Conservation (phyloP, 1,140 invertebrate genomes). For the Penaeus vannamei region DNA sequence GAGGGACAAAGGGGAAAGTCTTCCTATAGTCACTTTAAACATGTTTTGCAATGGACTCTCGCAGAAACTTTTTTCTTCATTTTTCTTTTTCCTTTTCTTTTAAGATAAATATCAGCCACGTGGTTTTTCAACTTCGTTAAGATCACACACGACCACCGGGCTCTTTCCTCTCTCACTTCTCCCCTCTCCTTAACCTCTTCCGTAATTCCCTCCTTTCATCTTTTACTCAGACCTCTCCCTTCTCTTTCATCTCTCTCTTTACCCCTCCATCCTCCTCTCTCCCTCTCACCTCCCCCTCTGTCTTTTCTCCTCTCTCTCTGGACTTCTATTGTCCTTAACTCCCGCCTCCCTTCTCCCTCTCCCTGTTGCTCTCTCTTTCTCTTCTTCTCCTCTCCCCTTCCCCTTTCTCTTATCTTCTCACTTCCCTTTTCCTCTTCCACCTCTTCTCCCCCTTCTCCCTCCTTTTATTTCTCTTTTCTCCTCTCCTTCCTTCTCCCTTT, state of each 20-base stretch:
- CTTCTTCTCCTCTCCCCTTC: not conserved
- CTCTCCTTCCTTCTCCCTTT: not conserved
- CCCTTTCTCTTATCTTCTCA: not conserved
- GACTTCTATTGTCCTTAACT: not conserved
- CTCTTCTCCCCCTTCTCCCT: not conserved
- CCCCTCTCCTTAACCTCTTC: too few species aligned
- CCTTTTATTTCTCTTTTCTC: not conserved
- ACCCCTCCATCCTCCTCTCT: too few species aligned
- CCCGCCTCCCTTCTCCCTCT: not conserved
- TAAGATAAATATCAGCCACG: too few species aligned
- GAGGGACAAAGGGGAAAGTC: not conserved
- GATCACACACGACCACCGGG: not conserved
- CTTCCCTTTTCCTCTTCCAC: not conserved
- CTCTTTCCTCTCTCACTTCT: not conserved
- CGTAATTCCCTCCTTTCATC: too few species aligned
- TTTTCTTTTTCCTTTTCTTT: too few species aligned
- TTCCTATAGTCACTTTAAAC: too few species aligned
- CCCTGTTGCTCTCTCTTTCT: not conserved
- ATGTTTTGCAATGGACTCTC: not conserved
- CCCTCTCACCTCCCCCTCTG: not conserved
- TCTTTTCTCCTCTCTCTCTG: not conserved
- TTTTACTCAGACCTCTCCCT: too few species aligned
- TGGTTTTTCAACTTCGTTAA: conserved; percentile 1
- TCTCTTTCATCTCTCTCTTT: not conserved
- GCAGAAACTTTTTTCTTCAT: not conserved